Evolutionary conservation across 2,113 vertebrate species (phyloP).

Genomic region (Saccopteryx bilineata): DNA sequence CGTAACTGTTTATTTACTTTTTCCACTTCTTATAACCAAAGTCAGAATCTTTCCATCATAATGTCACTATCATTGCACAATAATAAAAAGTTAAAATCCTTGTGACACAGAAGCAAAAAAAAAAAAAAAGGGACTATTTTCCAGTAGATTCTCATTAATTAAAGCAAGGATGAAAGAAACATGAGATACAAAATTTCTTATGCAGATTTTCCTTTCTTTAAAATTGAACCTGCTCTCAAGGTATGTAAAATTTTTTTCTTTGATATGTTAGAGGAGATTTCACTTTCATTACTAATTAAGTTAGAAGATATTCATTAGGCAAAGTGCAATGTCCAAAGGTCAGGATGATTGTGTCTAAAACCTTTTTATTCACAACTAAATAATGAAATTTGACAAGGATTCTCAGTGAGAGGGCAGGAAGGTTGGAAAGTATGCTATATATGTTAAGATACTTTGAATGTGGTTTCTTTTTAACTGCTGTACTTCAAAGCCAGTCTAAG

Average conservation of each 20-base stretch:
- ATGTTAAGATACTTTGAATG: neutral
- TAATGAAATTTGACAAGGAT: conserved; percentile 52
- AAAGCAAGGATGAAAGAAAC: conserved; percentile 62
- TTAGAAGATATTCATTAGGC: conserved; percentile 63
- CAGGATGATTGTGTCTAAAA: conserved; percentile 37
- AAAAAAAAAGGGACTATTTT: neutral
- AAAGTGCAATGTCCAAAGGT: conserved; percentile 34
- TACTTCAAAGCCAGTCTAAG: conserved; percentile 34
- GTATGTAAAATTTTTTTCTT: conserved; percentile 28
- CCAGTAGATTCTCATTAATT: conserved; percentile 55
- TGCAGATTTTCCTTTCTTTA: conserved; percentile 60
- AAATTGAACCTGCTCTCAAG: conserved; percentile 44
- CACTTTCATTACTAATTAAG: conserved; percentile 46
- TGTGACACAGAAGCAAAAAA: neutral
- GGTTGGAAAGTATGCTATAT: neutral
- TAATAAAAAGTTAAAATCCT: conserved; percentile 49
- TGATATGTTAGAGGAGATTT: conserved; percentile 50
- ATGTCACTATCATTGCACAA: conserved; percentile 17
- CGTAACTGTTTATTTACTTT: neutral
- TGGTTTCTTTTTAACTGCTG: conserved; percentile 20
- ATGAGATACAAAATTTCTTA: conserved; percentile 2
- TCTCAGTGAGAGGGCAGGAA: neutral
- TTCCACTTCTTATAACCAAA: conserved; percentile 23
- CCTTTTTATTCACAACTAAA: conserved; percentile 44
- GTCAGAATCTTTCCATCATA: conserved; percentile 42